Conservation (phyloP, 2,888 invertebrate species). For the Dusona sp. region DNA sequence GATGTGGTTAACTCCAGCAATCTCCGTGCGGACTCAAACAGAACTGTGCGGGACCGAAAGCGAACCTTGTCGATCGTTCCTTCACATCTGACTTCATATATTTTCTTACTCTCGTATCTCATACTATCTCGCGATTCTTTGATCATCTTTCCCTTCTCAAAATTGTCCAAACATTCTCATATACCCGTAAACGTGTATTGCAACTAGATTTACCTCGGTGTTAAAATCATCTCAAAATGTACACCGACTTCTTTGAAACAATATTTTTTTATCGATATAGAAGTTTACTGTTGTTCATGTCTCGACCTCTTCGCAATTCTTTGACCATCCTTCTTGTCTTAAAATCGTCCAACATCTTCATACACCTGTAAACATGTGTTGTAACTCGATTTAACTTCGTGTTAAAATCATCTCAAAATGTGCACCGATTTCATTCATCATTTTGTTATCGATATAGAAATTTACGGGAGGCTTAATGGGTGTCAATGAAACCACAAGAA, state of each 20-base stretch:
- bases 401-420: constrained; percentile 49
- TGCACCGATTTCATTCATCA: constrained; percentile 37
- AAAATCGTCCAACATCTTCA: not conserved
- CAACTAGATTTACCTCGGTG: constrained; percentile 55
- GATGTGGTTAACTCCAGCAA: constrained; percentile 47
- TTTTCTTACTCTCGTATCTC: constrained; percentile 6
- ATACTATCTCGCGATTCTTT: not conserved
- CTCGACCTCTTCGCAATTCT: too few relatives aligned
- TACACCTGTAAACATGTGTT: constrained; percentile 20
- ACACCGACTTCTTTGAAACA: constrained; percentile 29
- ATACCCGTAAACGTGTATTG: constrained; percentile 29
- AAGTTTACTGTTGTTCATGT: too few relatives aligned
- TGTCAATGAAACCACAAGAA: constrained; percentile 12
- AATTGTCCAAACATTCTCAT: not conserved
- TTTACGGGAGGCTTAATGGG: not conserved
- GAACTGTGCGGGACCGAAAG: constrained; percentile 42
- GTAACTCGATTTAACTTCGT: constrained; percentile 56
- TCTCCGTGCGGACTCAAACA: constrained; percentile 28
- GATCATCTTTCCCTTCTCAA: not conserved
- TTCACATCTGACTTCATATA: constrained; percentile 27
- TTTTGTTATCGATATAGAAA: not conserved
- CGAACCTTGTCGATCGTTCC: constrained; percentile 50
- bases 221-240: constrained; percentile 48
- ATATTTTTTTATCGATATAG: not conserved
- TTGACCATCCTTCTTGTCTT: not conserved